phyloP scores from a whole-genome alignment of 2,888 invertebrate species.

The Cheilosia vulpina region DNA sequence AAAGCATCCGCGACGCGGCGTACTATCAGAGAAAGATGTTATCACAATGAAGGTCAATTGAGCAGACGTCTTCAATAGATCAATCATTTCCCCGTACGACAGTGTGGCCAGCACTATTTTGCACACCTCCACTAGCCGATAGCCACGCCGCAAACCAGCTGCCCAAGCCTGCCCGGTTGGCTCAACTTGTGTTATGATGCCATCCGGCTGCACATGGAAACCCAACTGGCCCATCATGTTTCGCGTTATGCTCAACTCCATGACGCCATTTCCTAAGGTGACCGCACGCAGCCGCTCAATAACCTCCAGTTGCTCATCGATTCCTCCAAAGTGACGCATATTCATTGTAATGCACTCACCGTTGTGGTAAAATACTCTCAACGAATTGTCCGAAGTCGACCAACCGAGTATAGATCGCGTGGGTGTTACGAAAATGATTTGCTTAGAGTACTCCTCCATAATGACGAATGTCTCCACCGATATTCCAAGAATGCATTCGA shows the following conservation, averaged over 20 bases:
- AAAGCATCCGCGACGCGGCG: constrained; percentile 88
- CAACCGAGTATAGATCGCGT: constrained; percentile 90
- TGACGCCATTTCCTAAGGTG: constrained; percentile 87
- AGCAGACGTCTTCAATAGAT: constrained; percentile 94
- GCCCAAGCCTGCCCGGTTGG: constrained; percentile 84
- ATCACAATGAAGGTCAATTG: constrained; percentile 93
- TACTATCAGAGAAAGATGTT: constrained; percentile 88
- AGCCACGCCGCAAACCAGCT: constrained; percentile 95
- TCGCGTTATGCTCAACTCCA: constrained; percentile 91
- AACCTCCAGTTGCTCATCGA: constrained; percentile 89
- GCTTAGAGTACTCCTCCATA: constrained; percentile 91
- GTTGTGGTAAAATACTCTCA: constrained; percentile 95
- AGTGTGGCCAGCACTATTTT: constrained; percentile 95
- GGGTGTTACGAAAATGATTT: constrained; percentile 94
- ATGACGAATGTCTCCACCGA: constrained; percentile 94
- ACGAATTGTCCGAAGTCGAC: constrained; percentile 86
- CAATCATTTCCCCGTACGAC: constrained; percentile 96
- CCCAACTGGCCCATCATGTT: constrained; percentile 94
- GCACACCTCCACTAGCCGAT: constrained; percentile 95
- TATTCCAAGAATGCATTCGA: constrained; percentile 93
- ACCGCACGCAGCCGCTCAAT: constrained; percentile 89
- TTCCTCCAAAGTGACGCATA: constrained; percentile 88
- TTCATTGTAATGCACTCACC: constrained; percentile 95
- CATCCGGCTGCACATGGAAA: constrained; percentile 96
- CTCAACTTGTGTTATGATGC: constrained; percentile 91